Conservation (phyloP, 2,797 vertebrate species). For the Rachycentron canadum region DNA sequence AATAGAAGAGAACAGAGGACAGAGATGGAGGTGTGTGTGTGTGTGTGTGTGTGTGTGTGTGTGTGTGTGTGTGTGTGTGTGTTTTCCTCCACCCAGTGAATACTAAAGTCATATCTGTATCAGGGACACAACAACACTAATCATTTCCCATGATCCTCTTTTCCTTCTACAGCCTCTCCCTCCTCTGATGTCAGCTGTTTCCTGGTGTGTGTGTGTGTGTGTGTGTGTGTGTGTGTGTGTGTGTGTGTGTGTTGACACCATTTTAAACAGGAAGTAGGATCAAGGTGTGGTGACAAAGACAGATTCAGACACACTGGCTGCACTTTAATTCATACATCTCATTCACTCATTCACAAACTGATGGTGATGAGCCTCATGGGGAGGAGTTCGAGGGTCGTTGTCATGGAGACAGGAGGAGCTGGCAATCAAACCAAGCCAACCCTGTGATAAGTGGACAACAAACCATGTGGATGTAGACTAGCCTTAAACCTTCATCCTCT, state of each 20-base stretch:
- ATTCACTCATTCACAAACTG: no score
- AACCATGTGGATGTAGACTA: no score
- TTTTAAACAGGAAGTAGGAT: background rate
- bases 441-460: no score
- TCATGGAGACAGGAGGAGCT: no score
- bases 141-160: constrained; percentile 39
- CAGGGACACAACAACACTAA: background rate
- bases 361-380: no score
- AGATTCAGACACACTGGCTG: background rate
- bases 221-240: background rate
- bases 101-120: constrained; percentile 18
- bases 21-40: background rate
- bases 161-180: constrained; percentile 3
- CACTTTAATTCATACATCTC: no score
- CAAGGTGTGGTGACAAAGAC: background rate
- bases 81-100: constrained; percentile 16
- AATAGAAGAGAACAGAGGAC: constrained; percentile 27
- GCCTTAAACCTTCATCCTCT: no score
- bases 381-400: no score
- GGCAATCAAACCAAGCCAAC: no score
- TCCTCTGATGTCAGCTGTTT: background rate
- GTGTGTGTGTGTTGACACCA: background rate
- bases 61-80: constrained; percentile 15
- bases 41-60: background rate
- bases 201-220: no score